A percentile compares a stretch with the other conserved stretches of the same genome.
Conservation (phyloP, 2,888 invertebrate species). For the Eudemis profundana region DNA sequence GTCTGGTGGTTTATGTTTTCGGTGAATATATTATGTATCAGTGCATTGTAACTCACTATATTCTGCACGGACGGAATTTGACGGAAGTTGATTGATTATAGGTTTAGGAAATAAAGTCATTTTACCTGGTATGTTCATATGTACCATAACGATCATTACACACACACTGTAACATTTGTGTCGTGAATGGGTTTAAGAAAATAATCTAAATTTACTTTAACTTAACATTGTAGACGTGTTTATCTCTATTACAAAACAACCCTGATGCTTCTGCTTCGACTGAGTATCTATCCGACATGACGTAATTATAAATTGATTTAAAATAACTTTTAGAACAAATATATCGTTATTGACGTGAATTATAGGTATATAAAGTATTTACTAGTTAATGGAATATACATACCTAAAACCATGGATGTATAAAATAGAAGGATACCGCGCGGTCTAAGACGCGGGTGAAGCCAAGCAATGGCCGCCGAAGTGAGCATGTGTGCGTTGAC, state of each 20-base stretch:
- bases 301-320: too few relatives aligned
- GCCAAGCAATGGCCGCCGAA: too few relatives aligned
- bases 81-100: background rate
- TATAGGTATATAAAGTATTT: too few relatives aligned
- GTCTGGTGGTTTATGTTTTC: conserved; percentile 11
- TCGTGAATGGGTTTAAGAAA: background rate
- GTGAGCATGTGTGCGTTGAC: too few relatives aligned
- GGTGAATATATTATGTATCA: background rate
- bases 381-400: too few relatives aligned
- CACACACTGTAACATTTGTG: too few relatives aligned
- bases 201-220: conserved; percentile 14
- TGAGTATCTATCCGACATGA: background rate
- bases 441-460: too few relatives aligned
- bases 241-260: conserved; percentile 6
- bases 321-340: too few relatives aligned
- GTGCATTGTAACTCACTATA: background rate
- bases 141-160: background rate
- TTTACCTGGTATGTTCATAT: conserved; percentile 1
- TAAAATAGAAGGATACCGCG: too few relatives aligned
- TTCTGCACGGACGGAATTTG: too few relatives aligned
- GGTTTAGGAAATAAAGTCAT: conserved; percentile 3
- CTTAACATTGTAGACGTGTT: background rate
- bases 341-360: too few relatives aligned
- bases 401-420: too few relatives aligned
- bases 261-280: conserved; percentile 4